Conservation (phyloP, 2,113 vertebrate species). For the Scortum barcoo region DNA sequence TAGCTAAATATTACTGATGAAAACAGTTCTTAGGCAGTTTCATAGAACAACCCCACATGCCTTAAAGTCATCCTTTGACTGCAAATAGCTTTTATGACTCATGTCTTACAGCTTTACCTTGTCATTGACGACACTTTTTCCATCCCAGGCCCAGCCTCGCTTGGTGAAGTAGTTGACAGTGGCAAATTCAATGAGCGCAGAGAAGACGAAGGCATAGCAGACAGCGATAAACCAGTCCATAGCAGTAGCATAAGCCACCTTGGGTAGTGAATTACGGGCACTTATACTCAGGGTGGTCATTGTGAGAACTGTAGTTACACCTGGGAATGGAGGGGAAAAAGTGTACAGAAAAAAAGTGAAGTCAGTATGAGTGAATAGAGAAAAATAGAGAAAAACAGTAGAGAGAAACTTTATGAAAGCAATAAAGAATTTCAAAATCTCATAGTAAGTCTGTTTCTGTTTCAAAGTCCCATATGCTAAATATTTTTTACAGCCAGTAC, state of each 20-base stretch:
- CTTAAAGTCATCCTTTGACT: background rate
- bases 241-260: slow-evolving; percentile 96
- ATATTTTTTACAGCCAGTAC: background rate
- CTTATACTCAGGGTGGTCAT: slow-evolving; percentile 97
- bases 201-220: slow-evolving; percentile 97
- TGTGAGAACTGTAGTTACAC: slow-evolving; percentile 95
- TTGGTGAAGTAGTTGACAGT: slow-evolving; percentile 99
- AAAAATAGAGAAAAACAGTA: background rate
- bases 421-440: too few relatives aligned
- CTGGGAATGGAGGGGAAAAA: slow-evolving; percentile 71
- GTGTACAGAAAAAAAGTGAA: background rate
- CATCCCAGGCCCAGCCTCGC: slow-evolving; percentile 97
- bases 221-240: slow-evolving; percentile 99
- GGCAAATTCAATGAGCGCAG: slow-evolving; percentile 96
- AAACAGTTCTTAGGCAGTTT: background rate
- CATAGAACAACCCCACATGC: background rate
- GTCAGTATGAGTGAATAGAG: background rate
- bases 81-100: background rate
- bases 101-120: slow-evolving; percentile 52
- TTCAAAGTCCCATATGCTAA: background rate
- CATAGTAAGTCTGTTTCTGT: too few relatives aligned
- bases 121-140: slow-evolving; percentile 91
- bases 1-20: background rate
- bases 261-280: slow-evolving; percentile 94
- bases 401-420: too few relatives aligned